phyloP scores from a whole-genome alignment of 2,797 vertebrate genomes.

The Odontamblyopus rebecca region DNA sequence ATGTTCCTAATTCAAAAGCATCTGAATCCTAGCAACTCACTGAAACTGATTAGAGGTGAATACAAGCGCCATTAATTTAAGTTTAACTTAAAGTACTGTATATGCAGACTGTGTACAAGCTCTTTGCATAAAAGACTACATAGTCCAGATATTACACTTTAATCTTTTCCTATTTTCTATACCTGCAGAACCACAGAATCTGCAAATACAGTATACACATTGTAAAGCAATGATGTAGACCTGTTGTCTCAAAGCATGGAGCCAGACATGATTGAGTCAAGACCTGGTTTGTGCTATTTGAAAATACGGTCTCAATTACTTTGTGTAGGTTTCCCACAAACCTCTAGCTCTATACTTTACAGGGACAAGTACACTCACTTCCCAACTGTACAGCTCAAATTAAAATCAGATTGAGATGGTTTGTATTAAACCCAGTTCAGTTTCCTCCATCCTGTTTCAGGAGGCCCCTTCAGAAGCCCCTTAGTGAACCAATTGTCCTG shows the following conservation, averaged over 20 bases:
- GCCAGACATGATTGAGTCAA: slow-evolving; percentile 67
- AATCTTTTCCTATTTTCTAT: slow-evolving; percentile 40
- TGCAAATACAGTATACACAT: slow-evolving; percentile 49
- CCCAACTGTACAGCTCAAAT: slow-evolving; percentile 65
- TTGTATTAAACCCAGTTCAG: slow-evolving; percentile 56
- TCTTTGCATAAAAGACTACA: slow-evolving; percentile 15
- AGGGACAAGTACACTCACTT: slow-evolving; percentile 48
- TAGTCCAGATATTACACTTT: slow-evolving; percentile 50
- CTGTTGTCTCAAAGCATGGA: slow-evolving; percentile 50
- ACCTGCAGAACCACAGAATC: slow-evolving; percentile 57
- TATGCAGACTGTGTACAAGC: not conserved
- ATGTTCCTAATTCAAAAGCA: too few species aligned
- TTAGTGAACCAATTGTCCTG: slow-evolving; percentile 64
- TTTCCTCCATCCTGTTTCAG: slow-evolving; percentile 55
- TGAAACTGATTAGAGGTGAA: not conserved
- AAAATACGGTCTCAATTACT: slow-evolving; percentile 72
- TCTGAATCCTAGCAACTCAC: not conserved
- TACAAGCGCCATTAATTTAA: not conserved
- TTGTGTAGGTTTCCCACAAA: slow-evolving; percentile 43
- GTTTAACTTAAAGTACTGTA: not conserved
- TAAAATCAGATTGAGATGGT: slow-evolving; percentile 73
- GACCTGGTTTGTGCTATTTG: slow-evolving; percentile 62
- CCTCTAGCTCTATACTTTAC: slow-evolving; percentile 33
- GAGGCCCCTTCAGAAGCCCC: slow-evolving; percentile 58
- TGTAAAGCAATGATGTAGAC: slow-evolving; percentile 67